Conservation (phyloP, 1,140 invertebrate species). For the Bactericera cockerelli region DNA sequence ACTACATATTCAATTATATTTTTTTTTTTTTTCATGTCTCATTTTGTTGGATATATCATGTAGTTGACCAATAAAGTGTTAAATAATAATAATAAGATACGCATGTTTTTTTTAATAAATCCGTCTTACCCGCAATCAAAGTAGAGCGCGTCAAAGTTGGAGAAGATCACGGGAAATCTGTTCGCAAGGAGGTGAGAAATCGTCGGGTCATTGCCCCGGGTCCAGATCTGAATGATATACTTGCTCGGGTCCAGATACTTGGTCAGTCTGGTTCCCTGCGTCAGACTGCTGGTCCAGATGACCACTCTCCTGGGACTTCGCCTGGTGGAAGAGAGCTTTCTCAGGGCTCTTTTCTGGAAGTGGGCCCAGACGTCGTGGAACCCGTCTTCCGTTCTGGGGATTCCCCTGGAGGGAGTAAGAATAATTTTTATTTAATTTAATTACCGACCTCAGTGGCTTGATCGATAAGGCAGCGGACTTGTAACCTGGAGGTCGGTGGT, state of each 20-base stretch:
- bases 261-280: slow-evolving; percentile 44
- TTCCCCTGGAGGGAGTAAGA: slow-evolving; percentile 32
- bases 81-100: too few relatives aligned
- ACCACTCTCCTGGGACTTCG: slow-evolving; percentile 44
- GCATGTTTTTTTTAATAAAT: too few relatives aligned
- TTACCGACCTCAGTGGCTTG: too few relatives aligned
- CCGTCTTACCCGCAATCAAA: slow-evolving; percentile 57
- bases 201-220: slow-evolving; percentile 41
- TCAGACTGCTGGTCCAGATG: slow-evolving; percentile 70
- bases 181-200: slow-evolving; percentile 45
- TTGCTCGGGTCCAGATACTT: slow-evolving; percentile 48
- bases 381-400: slow-evolving; percentile 35
- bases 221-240: slow-evolving; percentile 73
- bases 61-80: too few relatives aligned
- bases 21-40: too few relatives aligned
- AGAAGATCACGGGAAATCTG: slow-evolving; percentile 57
- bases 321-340: slow-evolving; percentile 9
- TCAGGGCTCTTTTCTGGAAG: slow-evolving; percentile 31
- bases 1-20: too few relatives aligned
- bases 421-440: too few relatives aligned
- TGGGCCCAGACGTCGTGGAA: slow-evolving; percentile 60
- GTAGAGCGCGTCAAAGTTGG: slow-evolving; percentile 52
- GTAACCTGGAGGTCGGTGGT: too few relatives aligned
- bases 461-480: too few relatives aligned
- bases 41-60: too few relatives aligned